Percentiles rank a stretch among this genome's conserved stretches.
Evolutionary conservation across 2,797 vertebrate genomes (phyloP).

Genomic region (Pseudotriccus pelzelni): DNA sequence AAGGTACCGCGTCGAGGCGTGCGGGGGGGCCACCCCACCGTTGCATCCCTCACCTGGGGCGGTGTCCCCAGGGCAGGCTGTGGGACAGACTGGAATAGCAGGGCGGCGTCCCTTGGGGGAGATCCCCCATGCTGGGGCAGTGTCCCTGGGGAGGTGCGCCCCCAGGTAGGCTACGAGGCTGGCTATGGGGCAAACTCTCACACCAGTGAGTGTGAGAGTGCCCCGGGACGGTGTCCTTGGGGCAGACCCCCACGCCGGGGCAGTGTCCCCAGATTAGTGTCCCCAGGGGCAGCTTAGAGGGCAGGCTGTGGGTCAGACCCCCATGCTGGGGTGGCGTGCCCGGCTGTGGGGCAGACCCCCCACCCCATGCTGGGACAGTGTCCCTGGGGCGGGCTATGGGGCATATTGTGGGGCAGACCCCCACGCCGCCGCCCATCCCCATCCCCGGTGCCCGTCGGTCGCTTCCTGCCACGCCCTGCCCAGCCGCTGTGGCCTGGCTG

Average conservation of each 20-base stretch:
- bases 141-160: neutral
- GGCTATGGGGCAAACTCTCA: neutral
- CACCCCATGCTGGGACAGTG: accelerated
- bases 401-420: neutral
- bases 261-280: neutral
- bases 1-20: slow-evolving; percentile 59
- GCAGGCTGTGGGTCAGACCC: neutral
- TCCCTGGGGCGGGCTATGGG: accelerated
- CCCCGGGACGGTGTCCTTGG: neutral
- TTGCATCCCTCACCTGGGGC: neutral
- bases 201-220: too few relatives aligned
- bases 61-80: neutral
- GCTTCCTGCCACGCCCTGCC: slow-evolving; percentile 1
- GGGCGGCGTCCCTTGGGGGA: neutral
- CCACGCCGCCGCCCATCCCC: neutral
- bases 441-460: neutral
- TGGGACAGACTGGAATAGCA: neutral
- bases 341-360: neutral
- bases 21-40: neutral
- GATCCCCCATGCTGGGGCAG: neutral
- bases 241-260: neutral
- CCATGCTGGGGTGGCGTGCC: accelerated
- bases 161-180: neutral
- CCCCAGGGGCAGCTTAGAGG: neutral
- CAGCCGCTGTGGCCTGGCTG: neutral